These are phyloP conservation scores for Tetraodon nigroviridis DNA, from an alignment of 2,113 vertebrate species.

Conservation along the genomic window DNA sequence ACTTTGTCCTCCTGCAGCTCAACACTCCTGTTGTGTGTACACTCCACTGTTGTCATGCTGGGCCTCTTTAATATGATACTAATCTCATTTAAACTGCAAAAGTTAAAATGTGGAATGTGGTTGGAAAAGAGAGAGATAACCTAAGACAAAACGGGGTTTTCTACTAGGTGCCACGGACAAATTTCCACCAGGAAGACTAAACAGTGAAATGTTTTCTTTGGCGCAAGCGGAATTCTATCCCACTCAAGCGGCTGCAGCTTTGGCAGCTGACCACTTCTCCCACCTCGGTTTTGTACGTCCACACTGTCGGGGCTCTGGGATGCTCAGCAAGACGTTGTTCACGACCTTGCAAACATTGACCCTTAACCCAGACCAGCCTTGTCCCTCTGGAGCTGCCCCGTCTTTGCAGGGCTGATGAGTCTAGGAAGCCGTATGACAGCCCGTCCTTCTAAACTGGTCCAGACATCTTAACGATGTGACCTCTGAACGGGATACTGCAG, in stretches of 20 bases:
- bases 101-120: background rate
- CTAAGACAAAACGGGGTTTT: background rate
- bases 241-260: constrained; percentile 15
- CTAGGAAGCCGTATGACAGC: constrained; percentile 27
- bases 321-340: background rate
- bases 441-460: constrained; percentile 2
- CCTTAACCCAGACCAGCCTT: background rate
- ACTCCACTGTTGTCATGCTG: background rate
- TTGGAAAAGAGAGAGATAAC: background rate
- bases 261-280: constrained; percentile 14
- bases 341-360: too few species aligned
- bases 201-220: constrained; percentile 23
- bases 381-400: constrained; percentile 8
- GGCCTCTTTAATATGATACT: background rate
- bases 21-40: too few species aligned
- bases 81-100: too few species aligned
- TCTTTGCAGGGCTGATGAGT: constrained; percentile 9
- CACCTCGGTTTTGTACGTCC: constrained; percentile 8
- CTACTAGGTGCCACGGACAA: background rate
- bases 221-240: constrained; percentile 21
- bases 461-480: constrained; percentile 17
- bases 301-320: background rate
- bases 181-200: constrained; percentile 11
- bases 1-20: too few species aligned
- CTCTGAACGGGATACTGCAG: constrained; percentile 24